These are phyloP conservation scores for Pseudochirops cupreus DNA, from an alignment of 2,797 vertebrate species.

Conservation along the genomic window DNA sequence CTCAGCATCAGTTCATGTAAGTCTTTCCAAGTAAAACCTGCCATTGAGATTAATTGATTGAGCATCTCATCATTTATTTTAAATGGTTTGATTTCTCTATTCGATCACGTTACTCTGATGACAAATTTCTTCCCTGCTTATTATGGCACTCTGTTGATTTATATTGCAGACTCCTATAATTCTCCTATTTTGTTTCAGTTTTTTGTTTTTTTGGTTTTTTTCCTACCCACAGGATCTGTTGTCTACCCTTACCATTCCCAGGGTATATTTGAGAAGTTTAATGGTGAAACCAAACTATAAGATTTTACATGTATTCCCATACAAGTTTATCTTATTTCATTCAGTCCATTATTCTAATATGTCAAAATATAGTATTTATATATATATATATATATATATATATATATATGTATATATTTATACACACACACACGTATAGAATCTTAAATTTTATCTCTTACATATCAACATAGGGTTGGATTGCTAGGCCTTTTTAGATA, in stretches of 20 bases:
- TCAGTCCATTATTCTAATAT: neutral
- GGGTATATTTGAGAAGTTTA: neutral
- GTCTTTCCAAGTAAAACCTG: neutral
- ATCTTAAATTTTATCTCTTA: neutral
- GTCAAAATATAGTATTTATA: neutral
- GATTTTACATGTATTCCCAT: neutral
- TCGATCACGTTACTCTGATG: neutral
- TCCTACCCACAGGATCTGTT: neutral
- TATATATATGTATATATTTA: too few species aligned
- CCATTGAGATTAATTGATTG: neutral
- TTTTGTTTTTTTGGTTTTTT: neutral
- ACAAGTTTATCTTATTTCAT: neutral
- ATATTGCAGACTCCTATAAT: neutral
- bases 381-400: too few species aligned
- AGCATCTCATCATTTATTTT: neutral
- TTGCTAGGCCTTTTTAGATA: neutral
- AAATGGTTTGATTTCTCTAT: neutral
- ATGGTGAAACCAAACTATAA: neutral
- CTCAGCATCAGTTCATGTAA: too few species aligned
- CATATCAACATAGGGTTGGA: neutral
- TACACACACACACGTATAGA: neutral
- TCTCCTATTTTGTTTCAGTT: neutral
- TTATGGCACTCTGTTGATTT: neutral
- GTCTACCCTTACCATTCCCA: neutral
- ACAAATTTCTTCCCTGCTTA: neutral